phyloP scores from a whole-genome alignment of 1,140 invertebrate species.

The Metaphire vulgaris region DNA sequence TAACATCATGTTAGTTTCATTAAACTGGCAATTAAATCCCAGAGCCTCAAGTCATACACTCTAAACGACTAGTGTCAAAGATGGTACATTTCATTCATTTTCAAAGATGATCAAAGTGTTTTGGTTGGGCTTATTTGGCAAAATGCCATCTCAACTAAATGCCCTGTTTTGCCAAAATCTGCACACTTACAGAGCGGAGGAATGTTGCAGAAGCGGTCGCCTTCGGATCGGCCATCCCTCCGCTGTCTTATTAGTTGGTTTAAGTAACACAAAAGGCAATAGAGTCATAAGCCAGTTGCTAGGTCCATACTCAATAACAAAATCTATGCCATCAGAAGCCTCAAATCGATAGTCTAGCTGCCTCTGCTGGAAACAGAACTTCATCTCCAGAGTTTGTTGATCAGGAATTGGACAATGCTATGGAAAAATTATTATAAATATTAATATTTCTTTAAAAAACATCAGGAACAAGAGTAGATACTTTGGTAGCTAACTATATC shows the following conservation, averaged over 20 bases:
- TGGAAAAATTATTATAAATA: background rate
- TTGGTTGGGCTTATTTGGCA: background rate
- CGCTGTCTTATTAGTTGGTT: background rate
- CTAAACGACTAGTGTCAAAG: background rate
- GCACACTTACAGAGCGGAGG: no score
- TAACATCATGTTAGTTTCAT: no score
- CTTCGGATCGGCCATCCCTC: background rate
- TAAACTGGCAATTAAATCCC: no score
- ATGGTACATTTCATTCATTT: background rate
- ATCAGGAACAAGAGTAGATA: background rate
- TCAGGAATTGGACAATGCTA: background rate
- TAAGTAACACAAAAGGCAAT: background rate
- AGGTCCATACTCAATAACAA: background rate
- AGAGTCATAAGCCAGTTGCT: background rate
- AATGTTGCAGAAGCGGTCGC: background rate
- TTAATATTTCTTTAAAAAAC: background rate
- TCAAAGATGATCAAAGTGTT: background rate
- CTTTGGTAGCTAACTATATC: no score
- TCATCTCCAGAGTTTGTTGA: background rate
- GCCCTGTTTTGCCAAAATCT: background rate
- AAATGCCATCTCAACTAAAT: background rate
- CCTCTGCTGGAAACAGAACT: background rate
- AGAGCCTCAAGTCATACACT: no score
- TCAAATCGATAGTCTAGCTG: background rate
- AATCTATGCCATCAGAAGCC: background rate